These are phyloP conservation scores for Eriocheir sinensis DNA, from an alignment of 1,140 invertebrate genomes.

Conservation along the genomic window DNA sequence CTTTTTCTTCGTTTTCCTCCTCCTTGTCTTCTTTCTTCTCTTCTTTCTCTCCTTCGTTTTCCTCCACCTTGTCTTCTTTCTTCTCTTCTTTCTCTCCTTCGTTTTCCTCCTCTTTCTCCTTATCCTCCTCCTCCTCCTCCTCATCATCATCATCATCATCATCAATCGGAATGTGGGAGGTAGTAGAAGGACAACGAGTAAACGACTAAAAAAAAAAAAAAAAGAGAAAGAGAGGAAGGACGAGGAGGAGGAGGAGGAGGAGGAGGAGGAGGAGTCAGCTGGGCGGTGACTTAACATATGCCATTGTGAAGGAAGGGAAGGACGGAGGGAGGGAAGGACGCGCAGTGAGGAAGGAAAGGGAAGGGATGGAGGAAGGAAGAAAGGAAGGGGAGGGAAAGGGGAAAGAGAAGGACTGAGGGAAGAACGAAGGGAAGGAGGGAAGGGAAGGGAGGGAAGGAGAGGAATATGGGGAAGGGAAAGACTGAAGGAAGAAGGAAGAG, in stretches of 20 bases:
- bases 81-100: too few species aligned
- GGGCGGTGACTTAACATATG: conserved; percentile 10
- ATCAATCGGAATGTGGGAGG: not conserved
- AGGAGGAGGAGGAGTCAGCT: conserved; percentile 13
- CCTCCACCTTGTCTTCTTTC: too few species aligned
- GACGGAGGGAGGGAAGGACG: not conserved
- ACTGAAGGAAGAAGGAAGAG: too few species aligned
- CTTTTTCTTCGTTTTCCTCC: not conserved
- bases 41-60: not conserved
- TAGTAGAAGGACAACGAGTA: too few species aligned
- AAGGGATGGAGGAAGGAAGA: too few species aligned
- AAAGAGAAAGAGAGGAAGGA: too few species aligned
- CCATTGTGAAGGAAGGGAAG: not conserved
- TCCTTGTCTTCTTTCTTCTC: not conserved
- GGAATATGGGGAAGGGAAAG: too few species aligned
- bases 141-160: not conserved
- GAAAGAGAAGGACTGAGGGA: too few species aligned
- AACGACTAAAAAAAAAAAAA: too few species aligned
- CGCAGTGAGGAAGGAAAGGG: not conserved
- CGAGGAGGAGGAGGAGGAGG: not conserved
- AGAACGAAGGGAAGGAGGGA: too few species aligned
- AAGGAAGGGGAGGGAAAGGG: too few species aligned
- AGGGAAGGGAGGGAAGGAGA: not conserved
- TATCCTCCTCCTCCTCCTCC: not conserved
- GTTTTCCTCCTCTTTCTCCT: too few species aligned